Evolutionary conservation across 92 coral and sea anemone species (phyloP).

Genomic region (Meandrina meandrites): DNA sequence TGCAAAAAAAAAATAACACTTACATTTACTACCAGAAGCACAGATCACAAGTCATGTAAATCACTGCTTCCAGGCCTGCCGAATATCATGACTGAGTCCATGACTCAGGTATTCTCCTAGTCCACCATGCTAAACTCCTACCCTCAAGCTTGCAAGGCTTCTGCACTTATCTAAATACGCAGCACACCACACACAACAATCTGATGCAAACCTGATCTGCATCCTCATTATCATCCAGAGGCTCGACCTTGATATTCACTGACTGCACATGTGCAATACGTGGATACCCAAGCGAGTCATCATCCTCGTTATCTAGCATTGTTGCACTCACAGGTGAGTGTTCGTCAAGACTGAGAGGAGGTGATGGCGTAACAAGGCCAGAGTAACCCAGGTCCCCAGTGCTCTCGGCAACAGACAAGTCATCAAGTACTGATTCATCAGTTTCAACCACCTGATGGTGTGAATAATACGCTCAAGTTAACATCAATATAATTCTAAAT

Average conservation of each 20-base stretch:
- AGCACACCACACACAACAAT: neutral
- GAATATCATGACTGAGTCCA: neutral
- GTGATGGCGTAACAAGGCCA: conserved; percentile 72
- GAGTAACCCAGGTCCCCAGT: conserved; percentile 46
- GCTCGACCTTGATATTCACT: conserved; percentile 79
- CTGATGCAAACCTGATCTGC: conserved; percentile 64
- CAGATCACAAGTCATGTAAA: neutral
- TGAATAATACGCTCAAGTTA: neutral
- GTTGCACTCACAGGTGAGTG: conserved; percentile 53
- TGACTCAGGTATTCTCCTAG: neutral
- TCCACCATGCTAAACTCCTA: neutral
- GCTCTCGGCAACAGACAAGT: conserved; percentile 34
- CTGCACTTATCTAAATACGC: neutral
- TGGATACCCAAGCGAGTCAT: conserved; percentile 67
- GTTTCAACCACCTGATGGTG: conserved; percentile 62
- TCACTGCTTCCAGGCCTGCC: neutral
- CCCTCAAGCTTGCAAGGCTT: no score
- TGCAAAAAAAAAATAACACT: conserved; percentile 22
- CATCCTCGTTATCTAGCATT: conserved; percentile 48
- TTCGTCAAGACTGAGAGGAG: conserved; percentile 70
- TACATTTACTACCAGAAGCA: conserved; percentile 2
- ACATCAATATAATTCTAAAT: neutral
- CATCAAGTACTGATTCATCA: conserved; percentile 60
- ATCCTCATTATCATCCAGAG: conserved; percentile 77
- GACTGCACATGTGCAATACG: conserved; percentile 89